Evolutionary conservation across 2,888 invertebrate genomes (phyloP).

Genomic region (Uloborus plumipes): DNA sequence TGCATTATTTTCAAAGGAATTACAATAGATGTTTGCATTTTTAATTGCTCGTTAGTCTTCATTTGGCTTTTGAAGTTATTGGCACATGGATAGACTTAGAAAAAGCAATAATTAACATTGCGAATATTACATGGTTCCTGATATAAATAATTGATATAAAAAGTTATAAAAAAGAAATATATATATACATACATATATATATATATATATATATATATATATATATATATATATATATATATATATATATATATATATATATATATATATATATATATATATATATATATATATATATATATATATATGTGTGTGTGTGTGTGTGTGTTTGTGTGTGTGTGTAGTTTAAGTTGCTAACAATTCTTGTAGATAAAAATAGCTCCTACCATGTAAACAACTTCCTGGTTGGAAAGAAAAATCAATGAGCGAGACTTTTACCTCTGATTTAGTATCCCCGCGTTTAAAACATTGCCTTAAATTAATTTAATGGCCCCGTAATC

Average conservation of each 20-base stretch:
- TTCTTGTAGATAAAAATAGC: not conserved
- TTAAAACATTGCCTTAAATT: constrained; percentile 31
- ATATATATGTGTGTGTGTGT: constrained; percentile 2
- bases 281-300: constrained; percentile 5
- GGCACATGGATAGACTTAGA: too few relatives aligned
- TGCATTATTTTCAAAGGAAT: too few relatives aligned
- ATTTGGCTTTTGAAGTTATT: too few relatives aligned
- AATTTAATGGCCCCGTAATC: constrained; percentile 28
- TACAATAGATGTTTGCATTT: too few relatives aligned
- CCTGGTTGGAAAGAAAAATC: not conserved
- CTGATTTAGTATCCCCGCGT: constrained; percentile 19
- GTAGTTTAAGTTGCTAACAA: not conserved
- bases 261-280: constrained; percentile 6
- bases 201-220: not conserved
- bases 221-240: not conserved
- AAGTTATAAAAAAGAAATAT: too few relatives aligned
- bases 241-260: constrained; percentile 4
- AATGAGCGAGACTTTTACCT: not conserved
- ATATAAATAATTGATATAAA: too few relatives aligned
- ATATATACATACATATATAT: not conserved
- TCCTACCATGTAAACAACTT: constrained; percentile 9
- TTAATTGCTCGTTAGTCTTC: too few relatives aligned
- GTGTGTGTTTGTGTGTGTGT: constrained; percentile 1
- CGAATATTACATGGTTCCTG: too few relatives aligned
- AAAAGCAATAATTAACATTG: too few relatives aligned